These are phyloP conservation scores for Ciona savignyi DNA, from an alignment of 23 tunicate species.

Conservation along the genomic window DNA sequence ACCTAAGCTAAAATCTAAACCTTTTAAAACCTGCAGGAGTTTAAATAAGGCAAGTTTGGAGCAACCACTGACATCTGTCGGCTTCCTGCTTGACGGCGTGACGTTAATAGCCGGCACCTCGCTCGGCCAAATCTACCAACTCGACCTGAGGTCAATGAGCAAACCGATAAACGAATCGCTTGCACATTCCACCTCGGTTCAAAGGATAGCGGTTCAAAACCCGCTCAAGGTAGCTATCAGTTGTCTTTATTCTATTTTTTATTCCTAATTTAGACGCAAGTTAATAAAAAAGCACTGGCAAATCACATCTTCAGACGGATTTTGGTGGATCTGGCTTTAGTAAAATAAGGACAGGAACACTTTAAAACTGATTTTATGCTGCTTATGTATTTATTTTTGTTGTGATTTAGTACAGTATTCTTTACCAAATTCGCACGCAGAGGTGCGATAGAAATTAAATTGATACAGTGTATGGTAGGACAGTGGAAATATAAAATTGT, in stretches of 20 bases:
- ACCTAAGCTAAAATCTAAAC: no score
- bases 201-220: slow-evolving; percentile 49
- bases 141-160: slow-evolving; percentile 47
- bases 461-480: no score
- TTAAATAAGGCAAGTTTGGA: slow-evolving; percentile 40
- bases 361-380: neutral
- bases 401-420: no score
- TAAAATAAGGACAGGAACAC: neutral
- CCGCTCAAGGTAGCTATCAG: neutral
- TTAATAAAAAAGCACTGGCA: no score
- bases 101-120: slow-evolving; percentile 71
- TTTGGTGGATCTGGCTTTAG: no score
- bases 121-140: slow-evolving; percentile 55
- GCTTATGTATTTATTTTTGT: no score
- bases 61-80: slow-evolving; percentile 70
- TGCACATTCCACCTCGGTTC: slow-evolving; percentile 70
- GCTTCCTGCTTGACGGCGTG: slow-evolving; percentile 49
- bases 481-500: no score
- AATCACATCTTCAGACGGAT: no score
- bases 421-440: no score
- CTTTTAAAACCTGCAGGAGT: slow-evolving; percentile 16
- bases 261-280: no score
- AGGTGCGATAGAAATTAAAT: no score
- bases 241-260: neutral
- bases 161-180: slow-evolving; percentile 15